phyloP scores from a whole-genome alignment of 2,797 vertebrate species.

The Mustela erminea region DNA sequence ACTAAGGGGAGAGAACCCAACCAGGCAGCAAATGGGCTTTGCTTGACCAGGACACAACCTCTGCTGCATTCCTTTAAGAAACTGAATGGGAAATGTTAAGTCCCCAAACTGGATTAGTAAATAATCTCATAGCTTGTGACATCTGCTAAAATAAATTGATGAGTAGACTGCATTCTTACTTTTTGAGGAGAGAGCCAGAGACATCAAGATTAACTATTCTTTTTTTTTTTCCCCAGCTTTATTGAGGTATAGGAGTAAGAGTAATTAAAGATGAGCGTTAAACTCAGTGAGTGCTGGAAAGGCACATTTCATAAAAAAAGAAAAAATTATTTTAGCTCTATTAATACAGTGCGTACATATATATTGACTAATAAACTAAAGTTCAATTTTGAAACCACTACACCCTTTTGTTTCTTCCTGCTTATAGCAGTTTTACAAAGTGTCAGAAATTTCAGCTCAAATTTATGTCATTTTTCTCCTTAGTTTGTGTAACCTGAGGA shows the following conservation, averaged over 20 bases:
- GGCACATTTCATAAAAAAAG: slow-evolving; percentile 63
- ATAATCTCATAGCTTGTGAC: slow-evolving; percentile 91
- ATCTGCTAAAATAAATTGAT: slow-evolving; percentile 88
- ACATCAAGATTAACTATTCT: slow-evolving; percentile 85
- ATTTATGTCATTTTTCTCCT: slow-evolving; percentile 46
- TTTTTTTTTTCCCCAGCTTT: neutral
- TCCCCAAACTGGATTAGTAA: slow-evolving; percentile 92
- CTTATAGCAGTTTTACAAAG: slow-evolving; percentile 39
- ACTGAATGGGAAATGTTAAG: slow-evolving; percentile 90
- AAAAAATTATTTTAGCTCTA: slow-evolving; percentile 63
- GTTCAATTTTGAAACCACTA: slow-evolving; percentile 47
- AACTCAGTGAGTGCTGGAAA: slow-evolving; percentile 68
- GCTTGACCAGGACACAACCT: slow-evolving; percentile 90
- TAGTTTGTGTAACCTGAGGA: slow-evolving; percentile 31
- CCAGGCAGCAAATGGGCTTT: slow-evolving; percentile 92
- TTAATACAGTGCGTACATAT: neutral
- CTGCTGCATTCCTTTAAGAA: slow-evolving; percentile 90
- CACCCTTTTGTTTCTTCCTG: slow-evolving; percentile 51
- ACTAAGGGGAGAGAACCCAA: slow-evolving; percentile 87
- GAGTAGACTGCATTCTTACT: slow-evolving; percentile 86
- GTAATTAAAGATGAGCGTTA: slow-evolving; percentile 86
- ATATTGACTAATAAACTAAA: slow-evolving; percentile 24
- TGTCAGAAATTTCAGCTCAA: slow-evolving; percentile 26
- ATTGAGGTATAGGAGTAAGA: slow-evolving; percentile 56
- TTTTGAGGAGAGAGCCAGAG: slow-evolving; percentile 82